Conservation (phyloP, 1,140 invertebrate genomes). For the Cherax destructor region DNA sequence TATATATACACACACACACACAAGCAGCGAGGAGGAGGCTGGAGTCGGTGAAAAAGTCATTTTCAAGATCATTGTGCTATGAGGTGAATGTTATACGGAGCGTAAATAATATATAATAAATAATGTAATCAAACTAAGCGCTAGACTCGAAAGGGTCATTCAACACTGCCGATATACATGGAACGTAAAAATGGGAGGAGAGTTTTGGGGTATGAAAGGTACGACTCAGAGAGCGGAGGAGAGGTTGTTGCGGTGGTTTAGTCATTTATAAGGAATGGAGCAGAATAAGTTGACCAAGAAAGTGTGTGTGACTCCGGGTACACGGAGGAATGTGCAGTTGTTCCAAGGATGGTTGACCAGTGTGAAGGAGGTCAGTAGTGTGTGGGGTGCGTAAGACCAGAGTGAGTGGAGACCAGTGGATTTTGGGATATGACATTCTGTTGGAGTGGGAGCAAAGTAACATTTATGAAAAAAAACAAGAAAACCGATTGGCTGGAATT, state of each 20-base stretch:
- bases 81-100: no score
- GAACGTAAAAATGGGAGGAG: no score
- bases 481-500: background rate
- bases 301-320: background rate
- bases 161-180: no score
- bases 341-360: background rate
- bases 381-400: background rate
- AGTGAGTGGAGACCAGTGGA: background rate
- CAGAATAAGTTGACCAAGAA: background rate
- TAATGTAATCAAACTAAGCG: no score
- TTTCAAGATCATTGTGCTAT: no score
- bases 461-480: background rate
- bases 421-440: background rate
- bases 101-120: no score
- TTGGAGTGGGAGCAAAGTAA: background rate
- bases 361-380: background rate
- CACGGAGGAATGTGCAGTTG: no score
- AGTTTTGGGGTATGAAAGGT: no score
- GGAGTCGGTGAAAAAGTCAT: no score
- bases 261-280: background rate
- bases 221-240: background rate
- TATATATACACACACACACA: background rate
- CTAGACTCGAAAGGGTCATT: no score
- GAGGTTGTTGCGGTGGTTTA: no score
- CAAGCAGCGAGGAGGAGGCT: background rate